Evolutionary conservation across 1,140 invertebrate genomes (phyloP).

Genomic region (Laodelphax striatellus): DNA sequence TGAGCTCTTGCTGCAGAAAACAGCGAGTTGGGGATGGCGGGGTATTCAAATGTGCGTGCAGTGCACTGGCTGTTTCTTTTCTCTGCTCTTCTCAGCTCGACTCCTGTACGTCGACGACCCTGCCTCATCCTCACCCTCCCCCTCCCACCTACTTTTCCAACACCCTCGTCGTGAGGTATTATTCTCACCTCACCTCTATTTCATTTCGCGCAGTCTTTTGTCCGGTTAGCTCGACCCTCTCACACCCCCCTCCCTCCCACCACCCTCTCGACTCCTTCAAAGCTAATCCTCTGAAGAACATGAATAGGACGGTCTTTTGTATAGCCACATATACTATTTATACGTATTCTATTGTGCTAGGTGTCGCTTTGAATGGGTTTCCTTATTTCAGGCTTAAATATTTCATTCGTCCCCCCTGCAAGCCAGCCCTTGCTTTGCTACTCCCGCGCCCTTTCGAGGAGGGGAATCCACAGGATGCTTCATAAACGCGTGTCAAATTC

Average conservation of each 20-base stretch:
- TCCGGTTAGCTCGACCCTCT: not conserved
- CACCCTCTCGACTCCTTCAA: not conserved
- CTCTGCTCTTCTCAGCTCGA: too few relatives aligned
- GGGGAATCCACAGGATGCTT: constrained; percentile 1
- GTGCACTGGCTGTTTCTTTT: too few relatives aligned
- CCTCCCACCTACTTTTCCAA: too few relatives aligned
- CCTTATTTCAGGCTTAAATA: constrained; percentile 4
- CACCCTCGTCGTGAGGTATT: too few relatives aligned
- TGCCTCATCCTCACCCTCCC: too few relatives aligned
- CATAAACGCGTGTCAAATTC: constrained; percentile 2
- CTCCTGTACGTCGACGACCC: too few relatives aligned
- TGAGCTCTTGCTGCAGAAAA: too few relatives aligned
- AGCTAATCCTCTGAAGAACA: constrained; percentile 3
- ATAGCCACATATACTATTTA: constrained; percentile 2
- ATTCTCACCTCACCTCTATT: not conserved
- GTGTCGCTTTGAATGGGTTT: constrained; percentile 3
- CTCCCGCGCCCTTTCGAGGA: not conserved
- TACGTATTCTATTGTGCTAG: constrained; percentile 2
- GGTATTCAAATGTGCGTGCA: too few relatives aligned
- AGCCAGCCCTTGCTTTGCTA: not conserved
- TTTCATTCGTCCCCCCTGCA: not conserved
- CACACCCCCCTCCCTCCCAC: not conserved
- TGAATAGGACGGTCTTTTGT: constrained; percentile 2
- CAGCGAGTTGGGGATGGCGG: too few relatives aligned
- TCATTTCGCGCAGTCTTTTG: constrained; percentile 1